A percentile compares a stretch with the other conserved stretches of the same genome.
Evolutionary conservation across 2,113 vertebrate species (phyloP).

Genomic region (Chloropsis hardwickii): DNA sequence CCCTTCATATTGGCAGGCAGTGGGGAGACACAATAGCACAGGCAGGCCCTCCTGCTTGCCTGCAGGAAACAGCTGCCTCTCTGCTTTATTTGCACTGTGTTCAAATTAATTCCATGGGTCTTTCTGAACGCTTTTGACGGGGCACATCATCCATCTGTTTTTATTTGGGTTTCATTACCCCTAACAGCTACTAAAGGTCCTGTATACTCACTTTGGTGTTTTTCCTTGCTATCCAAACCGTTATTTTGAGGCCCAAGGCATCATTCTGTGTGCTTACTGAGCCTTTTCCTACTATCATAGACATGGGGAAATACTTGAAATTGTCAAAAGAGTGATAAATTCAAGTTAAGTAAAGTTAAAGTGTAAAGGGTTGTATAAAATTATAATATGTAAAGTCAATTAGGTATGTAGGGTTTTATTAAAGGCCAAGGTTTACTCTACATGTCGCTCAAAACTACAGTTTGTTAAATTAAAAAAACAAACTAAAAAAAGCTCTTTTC

Average conservation of each 20-base stretch:
- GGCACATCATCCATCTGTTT: neutral
- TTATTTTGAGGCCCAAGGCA: neutral
- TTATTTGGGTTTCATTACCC: conserved; percentile 16
- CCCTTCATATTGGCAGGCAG: neutral
- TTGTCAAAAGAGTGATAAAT: neutral
- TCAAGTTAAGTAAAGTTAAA: neutral
- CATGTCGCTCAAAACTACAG: neutral
- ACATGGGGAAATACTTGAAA: neutral
- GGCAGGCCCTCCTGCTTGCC: neutral
- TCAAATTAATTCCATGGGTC: neutral
- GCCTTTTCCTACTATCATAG: neutral
- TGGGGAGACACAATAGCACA: neutral
- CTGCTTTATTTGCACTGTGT: neutral
- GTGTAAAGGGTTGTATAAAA: neutral
- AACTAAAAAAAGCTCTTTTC: neutral
- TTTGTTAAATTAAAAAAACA: neutral
- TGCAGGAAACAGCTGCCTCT: conserved; percentile 14
- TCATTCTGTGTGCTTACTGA: neutral
- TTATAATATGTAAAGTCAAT: neutral
- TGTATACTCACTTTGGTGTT: neutral
- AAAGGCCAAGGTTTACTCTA: neutral
- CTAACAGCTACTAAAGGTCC: neutral
- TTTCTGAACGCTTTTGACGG: neutral
- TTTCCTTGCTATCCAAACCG: neutral
- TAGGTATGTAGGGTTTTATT: neutral